Percentiles rank a stretch among this genome's conserved stretches.
phyloP scores from a whole-genome alignment of 35 echinoderm and acorn worm genomes.

The Patiria miniata region DNA sequence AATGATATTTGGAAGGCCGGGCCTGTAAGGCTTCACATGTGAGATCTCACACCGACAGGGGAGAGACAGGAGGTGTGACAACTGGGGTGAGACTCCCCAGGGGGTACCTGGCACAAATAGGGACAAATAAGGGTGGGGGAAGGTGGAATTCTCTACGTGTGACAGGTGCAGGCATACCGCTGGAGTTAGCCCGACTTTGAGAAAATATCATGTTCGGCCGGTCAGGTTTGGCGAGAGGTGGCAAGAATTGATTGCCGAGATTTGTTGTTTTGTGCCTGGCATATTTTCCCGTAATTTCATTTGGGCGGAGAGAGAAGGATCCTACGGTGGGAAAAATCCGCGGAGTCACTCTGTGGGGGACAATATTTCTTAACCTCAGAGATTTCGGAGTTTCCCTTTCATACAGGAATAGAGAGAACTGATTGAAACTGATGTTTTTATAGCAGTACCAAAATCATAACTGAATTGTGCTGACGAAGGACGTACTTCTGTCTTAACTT shows the following conservation, averaged over 20 bases:
- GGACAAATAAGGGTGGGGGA: slow-evolving; percentile 26
- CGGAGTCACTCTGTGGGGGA: not conserved
- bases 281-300: slow-evolving; percentile 27
- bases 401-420: no score
- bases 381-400: not conserved
- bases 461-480: no score
- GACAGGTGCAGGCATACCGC: slow-evolving; percentile 23
- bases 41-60: slow-evolving; percentile 21
- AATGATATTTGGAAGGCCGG: not conserved
- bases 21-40: not conserved
- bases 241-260: not conserved
- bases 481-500: no score
- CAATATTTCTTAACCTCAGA: not conserved
- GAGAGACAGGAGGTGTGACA: slow-evolving; percentile 29
- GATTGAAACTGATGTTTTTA: no score
- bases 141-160: slow-evolving; percentile 14
- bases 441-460: no score
- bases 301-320: slow-evolving; percentile 5
- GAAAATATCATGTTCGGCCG: slow-evolving; percentile 3
- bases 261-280: slow-evolving; percentile 24
- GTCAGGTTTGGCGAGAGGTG: slow-evolving; percentile 1
- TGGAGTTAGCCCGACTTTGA: slow-evolving; percentile 7
- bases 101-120: slow-evolving; percentile 30
- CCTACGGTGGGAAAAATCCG: not conserved
- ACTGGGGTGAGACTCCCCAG: slow-evolving; percentile 26